Evolutionary conservation across 2,888 invertebrate genomes (phyloP).

Genomic region (Pristionchus maxplancki): DNA sequence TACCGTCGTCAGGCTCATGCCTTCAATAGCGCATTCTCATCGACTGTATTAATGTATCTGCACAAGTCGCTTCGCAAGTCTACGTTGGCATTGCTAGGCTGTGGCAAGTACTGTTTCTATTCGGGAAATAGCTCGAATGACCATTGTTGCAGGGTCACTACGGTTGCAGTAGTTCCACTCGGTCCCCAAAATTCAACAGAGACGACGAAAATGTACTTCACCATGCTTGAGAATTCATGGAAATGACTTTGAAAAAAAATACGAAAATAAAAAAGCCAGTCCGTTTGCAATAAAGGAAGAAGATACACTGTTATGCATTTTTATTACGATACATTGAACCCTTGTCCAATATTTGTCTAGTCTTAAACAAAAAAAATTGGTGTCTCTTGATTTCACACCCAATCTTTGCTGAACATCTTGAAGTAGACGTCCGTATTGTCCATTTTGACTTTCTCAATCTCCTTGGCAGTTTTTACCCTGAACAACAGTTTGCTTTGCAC

Average conservation of each 20-base stretch:
- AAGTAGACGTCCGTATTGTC: background rate
- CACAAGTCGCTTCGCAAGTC: conserved; percentile 1
- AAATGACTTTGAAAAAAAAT: too few relatives aligned
- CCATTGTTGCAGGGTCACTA: background rate
- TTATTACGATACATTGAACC: too few relatives aligned
- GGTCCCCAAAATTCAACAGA: background rate
- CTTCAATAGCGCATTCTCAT: background rate
- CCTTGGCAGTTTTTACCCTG: background rate
- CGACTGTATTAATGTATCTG: background rate
- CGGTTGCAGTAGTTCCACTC: background rate
- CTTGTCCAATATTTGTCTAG: too few relatives aligned
- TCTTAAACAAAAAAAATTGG: too few relatives aligned
- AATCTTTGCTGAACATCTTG: background rate
- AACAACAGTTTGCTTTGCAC: too few relatives aligned
- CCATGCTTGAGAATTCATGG: conserved; percentile 12
- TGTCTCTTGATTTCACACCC: too few relatives aligned
- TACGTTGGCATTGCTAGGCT: background rate
- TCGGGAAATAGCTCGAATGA: background rate
- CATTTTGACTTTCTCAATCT: background rate
- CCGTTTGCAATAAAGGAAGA: too few relatives aligned
- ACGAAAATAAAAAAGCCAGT: too few relatives aligned
- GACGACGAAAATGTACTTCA: background rate
- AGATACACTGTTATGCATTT: too few relatives aligned
- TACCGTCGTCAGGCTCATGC: background rate
- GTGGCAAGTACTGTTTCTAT: too few relatives aligned